Evolutionary conservation across 2,888 invertebrate genomes (phyloP).

Genomic region (Nowickia ferox): DNA sequence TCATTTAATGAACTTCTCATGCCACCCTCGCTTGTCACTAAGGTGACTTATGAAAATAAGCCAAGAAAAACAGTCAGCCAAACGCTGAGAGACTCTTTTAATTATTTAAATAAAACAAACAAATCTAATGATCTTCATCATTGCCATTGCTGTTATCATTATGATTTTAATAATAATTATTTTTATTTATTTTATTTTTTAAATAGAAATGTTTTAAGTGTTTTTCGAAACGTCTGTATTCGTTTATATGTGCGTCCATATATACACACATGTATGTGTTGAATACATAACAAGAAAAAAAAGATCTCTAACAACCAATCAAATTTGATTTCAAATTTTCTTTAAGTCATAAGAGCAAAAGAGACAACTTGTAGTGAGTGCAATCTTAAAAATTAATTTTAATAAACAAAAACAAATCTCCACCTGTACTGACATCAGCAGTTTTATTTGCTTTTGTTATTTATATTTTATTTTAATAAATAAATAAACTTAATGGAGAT

Average conservation of each 20-base stretch:
- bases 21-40: slow-evolving; percentile 12
- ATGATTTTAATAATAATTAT: slow-evolving; percentile 45
- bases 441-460: slow-evolving; percentile 27
- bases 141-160: slow-evolving; percentile 21
- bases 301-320: slow-evolving; percentile 57
- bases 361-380: slow-evolving; percentile 31
- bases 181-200: slow-evolving; percentile 30
- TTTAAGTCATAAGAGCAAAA: slow-evolving; percentile 47
- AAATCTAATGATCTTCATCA: slow-evolving; percentile 34
- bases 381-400: slow-evolving; percentile 7
- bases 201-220: slow-evolving; percentile 46
- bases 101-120: slow-evolving; percentile 44
- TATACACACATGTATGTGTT: not conserved
- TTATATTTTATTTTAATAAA: slow-evolving; percentile 39
- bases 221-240: slow-evolving; percentile 29
- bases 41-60: slow-evolving; percentile 46
- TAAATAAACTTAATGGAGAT: slow-evolving; percentile 41
- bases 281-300: not conserved
- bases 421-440: slow-evolving; percentile 18
- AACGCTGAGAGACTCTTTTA: slow-evolving; percentile 11
- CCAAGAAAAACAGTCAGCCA: slow-evolving; percentile 18
- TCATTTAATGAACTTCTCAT: not conserved
- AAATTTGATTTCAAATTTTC: slow-evolving; percentile 52
- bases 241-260: slow-evolving; percentile 9
- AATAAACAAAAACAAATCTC: slow-evolving; percentile 41